Base-by-base conservation (phyloP, 2,797 vertebrate genomes). In the Chromobotia macracanthus region DNA sequence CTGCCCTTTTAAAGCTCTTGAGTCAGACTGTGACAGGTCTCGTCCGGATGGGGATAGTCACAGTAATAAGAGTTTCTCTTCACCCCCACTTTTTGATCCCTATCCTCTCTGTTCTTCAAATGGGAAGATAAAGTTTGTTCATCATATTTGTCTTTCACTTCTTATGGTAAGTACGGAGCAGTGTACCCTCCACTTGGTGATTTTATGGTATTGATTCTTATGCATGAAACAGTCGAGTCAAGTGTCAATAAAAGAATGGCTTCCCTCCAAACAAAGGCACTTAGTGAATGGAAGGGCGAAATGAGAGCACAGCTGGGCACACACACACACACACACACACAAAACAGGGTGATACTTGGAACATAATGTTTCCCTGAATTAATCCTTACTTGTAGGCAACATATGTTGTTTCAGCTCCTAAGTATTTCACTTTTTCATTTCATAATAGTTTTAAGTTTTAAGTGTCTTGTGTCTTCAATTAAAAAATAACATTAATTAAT, bases 151-250 rank as follows among this genome's bases (percentile, higher is more conserved):
- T 89, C 86, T 87, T 89, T 89, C 89, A 90, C 87, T 90, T 91
- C 88, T 91, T 82, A 89, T 89, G 87, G 89, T 90, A 91, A 93
- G 91, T 85, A 88, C 88, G 87, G 88, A 91, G 86, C 89, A 84
- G 87, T 92, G 89, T 90, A 89, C 73, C 76, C 88, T 86, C 85
- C 90, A 91, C 92, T 94, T 70, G 72, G 70, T 90, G 90, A 83
- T 90, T 94, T 92, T 93, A 93, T 93, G 92, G 92, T 90, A 82
- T 84, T 81, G 87, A 93, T 93, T 94, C 91, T 91, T 89, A 92
- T 92, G 89, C 88, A 84, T 86, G 87, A 88, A 87, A 86, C 83
- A 65, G 82, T 58, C 63, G 84, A 89, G 90, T 87, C 87, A 79
- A 93, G 90, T 92, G 93, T 92, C 92, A 93, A 92, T 92, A 93